Evolutionary conservation across 2,888 invertebrate species (phyloP).

Genomic region (Drosophila antonietae): DNA sequence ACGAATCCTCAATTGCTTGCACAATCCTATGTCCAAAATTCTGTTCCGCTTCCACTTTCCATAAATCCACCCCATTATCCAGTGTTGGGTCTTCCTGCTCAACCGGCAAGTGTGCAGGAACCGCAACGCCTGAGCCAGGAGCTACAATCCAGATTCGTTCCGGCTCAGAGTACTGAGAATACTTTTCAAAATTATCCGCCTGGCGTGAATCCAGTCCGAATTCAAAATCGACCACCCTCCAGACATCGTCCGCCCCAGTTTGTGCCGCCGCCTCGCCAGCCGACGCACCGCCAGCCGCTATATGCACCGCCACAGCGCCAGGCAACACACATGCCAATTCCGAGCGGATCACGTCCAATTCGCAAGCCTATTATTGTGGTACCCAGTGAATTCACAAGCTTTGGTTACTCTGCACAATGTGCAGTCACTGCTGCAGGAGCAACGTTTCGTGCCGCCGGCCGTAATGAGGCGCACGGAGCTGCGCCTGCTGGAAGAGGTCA

Average conservation of each 20-base stretch:
- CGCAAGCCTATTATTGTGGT: conserved; percentile 49
- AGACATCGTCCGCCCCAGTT: background rate
- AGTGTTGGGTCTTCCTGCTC: background rate
- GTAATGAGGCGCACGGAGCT: background rate
- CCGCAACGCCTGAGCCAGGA: background rate
- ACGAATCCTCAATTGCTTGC: background rate
- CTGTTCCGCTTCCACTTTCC: no score
- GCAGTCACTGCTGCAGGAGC: conserved; percentile 42
- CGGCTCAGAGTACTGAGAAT: background rate
- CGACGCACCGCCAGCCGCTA: background rate
- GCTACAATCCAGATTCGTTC: background rate
- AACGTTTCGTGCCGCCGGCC: conserved; percentile 32
- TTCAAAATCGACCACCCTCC: background rate
- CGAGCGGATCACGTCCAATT: background rate
- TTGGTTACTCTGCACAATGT: conserved; percentile 46
- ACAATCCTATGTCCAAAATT: background rate
- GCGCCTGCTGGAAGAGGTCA: conserved; percentile 20
- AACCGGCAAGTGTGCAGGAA: background rate
- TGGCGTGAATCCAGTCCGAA: background rate
- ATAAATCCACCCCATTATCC: no score
- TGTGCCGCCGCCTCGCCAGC: background rate
- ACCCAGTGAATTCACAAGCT: conserved; percentile 34
- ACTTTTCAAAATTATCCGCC: background rate
- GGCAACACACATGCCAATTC: background rate
- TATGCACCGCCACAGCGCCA: conserved; percentile 8